Percentiles rank a stretch among this genome's conserved stretches.
These are phyloP conservation scores for Lethenteron camtschaticum DNA, from an alignment of 2,113 vertebrate genomes.

Conservation along the genomic window DNA sequence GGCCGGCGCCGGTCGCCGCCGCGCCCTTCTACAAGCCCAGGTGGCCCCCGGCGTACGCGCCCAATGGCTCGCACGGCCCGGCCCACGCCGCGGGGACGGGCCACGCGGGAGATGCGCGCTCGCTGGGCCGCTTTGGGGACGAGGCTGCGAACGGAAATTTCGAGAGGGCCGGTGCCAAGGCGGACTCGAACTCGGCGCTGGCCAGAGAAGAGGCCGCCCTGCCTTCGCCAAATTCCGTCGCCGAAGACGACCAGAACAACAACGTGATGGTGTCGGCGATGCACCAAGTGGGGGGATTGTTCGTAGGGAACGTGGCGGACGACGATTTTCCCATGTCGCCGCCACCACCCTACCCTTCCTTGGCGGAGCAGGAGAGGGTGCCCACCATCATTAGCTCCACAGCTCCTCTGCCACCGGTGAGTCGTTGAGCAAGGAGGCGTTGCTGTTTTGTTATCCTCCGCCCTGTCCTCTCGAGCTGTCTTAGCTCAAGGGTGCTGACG, in stretches of 20 bases:
- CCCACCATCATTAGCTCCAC: conserved; percentile 13
- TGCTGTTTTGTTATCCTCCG: too few species aligned
- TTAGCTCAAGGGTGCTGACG: too few species aligned
- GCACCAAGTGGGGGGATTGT: too few species aligned
- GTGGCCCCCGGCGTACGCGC: conserved; percentile 1
- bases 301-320: neutral
- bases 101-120: neutral
- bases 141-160: too few species aligned
- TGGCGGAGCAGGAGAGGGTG: conserved; percentile 2
- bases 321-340: neutral
- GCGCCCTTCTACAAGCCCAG: conserved; percentile 25
- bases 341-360: neutral
- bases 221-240: neutral
- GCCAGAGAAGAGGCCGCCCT: neutral
- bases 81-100: conserved; percentile 13
- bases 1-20: conserved; percentile 31
- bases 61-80: conserved; percentile 14
- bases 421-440: neutral
- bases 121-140: too few species aligned
- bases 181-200: neutral
- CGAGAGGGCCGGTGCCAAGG: too few species aligned
- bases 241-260: neutral
- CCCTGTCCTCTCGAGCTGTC: too few species aligned
- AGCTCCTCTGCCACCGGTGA: conserved; percentile 7
- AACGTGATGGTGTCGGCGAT: neutral